Evolutionary conservation across 2,113 vertebrate species (phyloP).

Genomic region (Proteles cristata): DNA sequence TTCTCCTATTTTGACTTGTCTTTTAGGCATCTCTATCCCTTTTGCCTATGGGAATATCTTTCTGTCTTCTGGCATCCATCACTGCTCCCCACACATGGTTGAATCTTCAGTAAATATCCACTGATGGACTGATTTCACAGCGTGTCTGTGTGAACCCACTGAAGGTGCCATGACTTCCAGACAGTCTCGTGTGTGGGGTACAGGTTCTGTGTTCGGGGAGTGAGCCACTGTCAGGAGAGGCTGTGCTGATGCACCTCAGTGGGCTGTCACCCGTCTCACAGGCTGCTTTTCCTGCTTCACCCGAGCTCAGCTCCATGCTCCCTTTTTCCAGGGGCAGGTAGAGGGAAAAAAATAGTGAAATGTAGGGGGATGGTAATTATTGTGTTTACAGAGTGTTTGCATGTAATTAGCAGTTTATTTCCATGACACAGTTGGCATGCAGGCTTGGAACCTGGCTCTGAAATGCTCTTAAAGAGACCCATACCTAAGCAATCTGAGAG

Average conservation of each 20-base stretch:
- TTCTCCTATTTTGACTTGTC: not conserved
- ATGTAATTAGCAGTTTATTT: conserved; percentile 57
- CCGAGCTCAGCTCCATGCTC: not conserved
- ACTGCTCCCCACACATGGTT: not conserved
- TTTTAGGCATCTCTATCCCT: not conserved
- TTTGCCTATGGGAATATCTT: not conserved
- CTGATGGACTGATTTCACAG: not conserved
- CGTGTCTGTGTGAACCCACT: not conserved
- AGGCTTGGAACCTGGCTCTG: conserved; percentile 25
- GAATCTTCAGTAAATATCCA: not conserved
- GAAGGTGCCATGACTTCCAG: not conserved
- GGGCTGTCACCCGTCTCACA: not conserved
- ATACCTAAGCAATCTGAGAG: not conserved
- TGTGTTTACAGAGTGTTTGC: conserved; percentile 43
- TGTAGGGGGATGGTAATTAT: not conserved
- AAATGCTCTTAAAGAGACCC: conserved; percentile 46
- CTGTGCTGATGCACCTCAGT: accelerated
- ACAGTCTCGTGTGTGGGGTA: accelerated
- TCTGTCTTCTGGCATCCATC: not conserved
- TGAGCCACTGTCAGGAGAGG: not conserved
- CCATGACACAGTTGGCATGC: conserved; percentile 44
- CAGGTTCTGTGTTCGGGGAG: not conserved
- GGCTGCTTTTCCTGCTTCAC: not conserved
- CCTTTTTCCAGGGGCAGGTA: not conserved
- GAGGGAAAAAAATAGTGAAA: not conserved